phyloP scores from a whole-genome alignment of 2,113 vertebrate genomes.

The Turdus rufiventris region DNA sequence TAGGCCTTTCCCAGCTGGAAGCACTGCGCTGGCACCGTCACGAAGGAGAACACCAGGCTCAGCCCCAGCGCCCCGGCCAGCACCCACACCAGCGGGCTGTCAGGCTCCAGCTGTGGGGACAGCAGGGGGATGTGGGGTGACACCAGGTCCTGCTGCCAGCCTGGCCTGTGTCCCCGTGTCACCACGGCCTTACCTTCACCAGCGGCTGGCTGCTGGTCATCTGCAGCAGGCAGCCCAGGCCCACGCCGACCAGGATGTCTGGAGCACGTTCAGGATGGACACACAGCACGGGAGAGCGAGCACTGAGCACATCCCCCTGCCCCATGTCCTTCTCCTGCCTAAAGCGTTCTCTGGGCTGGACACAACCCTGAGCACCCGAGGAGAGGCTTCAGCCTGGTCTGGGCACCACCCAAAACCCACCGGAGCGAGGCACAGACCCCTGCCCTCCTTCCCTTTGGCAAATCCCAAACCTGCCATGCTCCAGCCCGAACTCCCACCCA shows the following conservation, averaged over 20 bases:
- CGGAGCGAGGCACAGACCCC: rapidly evolving
- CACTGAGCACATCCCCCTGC: rapidly evolving
- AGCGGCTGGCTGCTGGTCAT: constrained; percentile 66
- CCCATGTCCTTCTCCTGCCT: neutral
- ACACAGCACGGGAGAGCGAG: neutral
- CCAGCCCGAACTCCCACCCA: rapidly evolving
- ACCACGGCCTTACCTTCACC: constrained; percentile 73
- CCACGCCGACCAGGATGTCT: constrained; percentile 94
- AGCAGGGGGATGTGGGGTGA: rapidly evolving
- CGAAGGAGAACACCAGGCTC: constrained; percentile 87
- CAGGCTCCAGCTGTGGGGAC: constrained; percentile 79
- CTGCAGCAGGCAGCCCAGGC: constrained; percentile 88
- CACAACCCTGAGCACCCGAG: neutral
- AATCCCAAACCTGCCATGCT: neutral
- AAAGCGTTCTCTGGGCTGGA: neutral
- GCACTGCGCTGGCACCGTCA: constrained; percentile 81
- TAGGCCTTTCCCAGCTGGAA: constrained; percentile 82
- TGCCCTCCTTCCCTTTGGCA: neutral
- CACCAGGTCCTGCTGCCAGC: rapidly evolving
- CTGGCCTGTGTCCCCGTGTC: rapidly evolving
- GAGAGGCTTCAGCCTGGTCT: neutral
- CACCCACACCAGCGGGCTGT: constrained; percentile 88
- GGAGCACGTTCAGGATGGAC: constrained; percentile 55
- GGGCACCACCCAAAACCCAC: neutral
- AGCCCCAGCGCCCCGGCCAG: constrained; percentile 85